phyloP scores from a whole-genome alignment of 2,888 invertebrate genomes.

The Aphodius sticticus region DNA sequence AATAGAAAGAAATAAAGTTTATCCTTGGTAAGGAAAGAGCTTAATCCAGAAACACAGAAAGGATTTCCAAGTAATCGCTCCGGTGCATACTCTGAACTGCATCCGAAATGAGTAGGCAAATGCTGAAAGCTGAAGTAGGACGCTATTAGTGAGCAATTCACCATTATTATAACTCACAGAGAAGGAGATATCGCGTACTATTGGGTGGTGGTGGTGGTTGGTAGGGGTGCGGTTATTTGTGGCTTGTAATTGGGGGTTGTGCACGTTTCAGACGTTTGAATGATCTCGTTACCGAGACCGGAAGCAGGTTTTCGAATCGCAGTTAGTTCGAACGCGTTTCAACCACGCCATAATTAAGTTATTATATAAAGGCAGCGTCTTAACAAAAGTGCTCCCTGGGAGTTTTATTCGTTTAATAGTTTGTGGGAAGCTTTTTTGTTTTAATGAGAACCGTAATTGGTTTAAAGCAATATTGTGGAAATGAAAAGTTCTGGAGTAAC shows the following conservation, averaged over 20 bases:
- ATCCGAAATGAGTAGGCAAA: background rate
- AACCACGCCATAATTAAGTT: background rate
- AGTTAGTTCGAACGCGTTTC: background rate
- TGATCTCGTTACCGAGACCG: background rate
- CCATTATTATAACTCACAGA: background rate
- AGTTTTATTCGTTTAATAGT: background rate
- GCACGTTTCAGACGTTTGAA: conserved; percentile 4
- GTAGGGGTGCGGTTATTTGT: background rate
- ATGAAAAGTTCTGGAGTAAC: background rate
- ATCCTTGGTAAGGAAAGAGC: background rate
- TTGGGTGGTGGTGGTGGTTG: background rate
- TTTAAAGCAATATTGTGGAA: background rate
- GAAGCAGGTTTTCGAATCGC: background rate
- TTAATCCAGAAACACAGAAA: background rate
- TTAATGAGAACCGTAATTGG: background rate
- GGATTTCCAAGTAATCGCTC: background rate
- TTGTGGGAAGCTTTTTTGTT: background rate
- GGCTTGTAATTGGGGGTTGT: background rate
- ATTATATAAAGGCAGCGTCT: background rate
- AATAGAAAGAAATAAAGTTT: background rate
- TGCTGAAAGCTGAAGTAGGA: background rate
- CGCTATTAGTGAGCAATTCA: background rate
- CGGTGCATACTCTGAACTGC: background rate
- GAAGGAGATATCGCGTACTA: background rate
- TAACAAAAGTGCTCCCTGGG: background rate